phyloP scores from a whole-genome alignment of 1,140 invertebrate species.

The Helicorthomorpha holstii region DNA sequence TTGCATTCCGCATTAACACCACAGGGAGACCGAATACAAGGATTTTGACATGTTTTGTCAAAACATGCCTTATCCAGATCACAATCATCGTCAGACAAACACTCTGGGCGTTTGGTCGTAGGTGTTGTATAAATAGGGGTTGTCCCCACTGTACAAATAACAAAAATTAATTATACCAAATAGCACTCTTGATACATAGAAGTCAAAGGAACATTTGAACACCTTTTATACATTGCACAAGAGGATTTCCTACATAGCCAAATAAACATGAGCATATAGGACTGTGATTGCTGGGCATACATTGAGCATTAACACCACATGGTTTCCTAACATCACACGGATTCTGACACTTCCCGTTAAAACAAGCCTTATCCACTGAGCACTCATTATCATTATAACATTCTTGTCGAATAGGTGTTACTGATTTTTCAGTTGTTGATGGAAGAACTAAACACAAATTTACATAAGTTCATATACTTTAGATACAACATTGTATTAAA shows the following conservation, averaged over 20 bases:
- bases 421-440: not conserved
- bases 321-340: slow-evolving; percentile 41
- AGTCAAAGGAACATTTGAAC: too few relatives aligned
- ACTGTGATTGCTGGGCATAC: slow-evolving; percentile 15
- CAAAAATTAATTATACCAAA: not conserved
- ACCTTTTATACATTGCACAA: slow-evolving; percentile 11
- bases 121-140: not conserved
- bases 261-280: slow-evolving; percentile 16
- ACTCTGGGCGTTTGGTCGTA: slow-evolving; percentile 38
- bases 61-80: slow-evolving; percentile 69
- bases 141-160: not conserved
- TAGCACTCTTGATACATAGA: too few relatives aligned
- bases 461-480: too few relatives aligned
- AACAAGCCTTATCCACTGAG: slow-evolving; percentile 63
- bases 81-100: slow-evolving; percentile 62
- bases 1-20: slow-evolving; percentile 19
- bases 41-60: slow-evolving; percentile 62
- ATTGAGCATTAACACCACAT: slow-evolving; percentile 21
- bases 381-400: slow-evolving; percentile 68
- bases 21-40: slow-evolving; percentile 35
- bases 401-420: slow-evolving; percentile 23
- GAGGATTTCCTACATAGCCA: slow-evolving; percentile 17
- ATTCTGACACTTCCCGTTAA: slow-evolving; percentile 61
- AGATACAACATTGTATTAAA: too few relatives aligned
- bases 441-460: not conserved